Evolutionary conservation across 2,797 vertebrate species (phyloP), one percentile per base, ranked within the genome.

Genomic region (Sternotherus odoratus): DNA sequence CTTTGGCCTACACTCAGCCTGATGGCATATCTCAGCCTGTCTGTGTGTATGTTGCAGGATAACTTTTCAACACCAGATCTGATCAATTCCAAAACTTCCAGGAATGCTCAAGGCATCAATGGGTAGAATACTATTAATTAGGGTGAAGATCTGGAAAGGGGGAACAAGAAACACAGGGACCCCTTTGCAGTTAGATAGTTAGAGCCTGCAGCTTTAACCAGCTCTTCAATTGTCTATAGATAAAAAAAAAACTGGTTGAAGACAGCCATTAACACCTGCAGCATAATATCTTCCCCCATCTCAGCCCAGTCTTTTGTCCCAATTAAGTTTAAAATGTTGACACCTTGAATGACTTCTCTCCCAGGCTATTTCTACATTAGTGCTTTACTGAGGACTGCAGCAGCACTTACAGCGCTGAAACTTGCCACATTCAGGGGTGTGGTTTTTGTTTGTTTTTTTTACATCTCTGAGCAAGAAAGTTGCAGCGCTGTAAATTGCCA

Each of bases 121-220:
- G n/a, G n/a, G 19, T 19, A 66, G 63, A 36, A 36, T n/a, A 63
- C 60, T 63, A 36, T 66, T n/a, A 63, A 63, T 87, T 74, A 46
- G 82, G 53, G 39, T 57, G 50, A 92, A 84, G 87, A 85, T 83
- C 8, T 63, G 15, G 48, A 66, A 87, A 83, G 81, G 48, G 63
- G 81, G 2, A 36, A 66, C 9, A 23, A 6, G 19, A 28, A 23
- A 69, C 21, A 69, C 28, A 10, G 19, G 10, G 51, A 82, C 26
- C 84, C 23, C 50, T 83, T 86, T 91, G 49, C 39, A 51, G 17
- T 77, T 89, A 77, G 7, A 30, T 60, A 60, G 57, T 12, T 12
- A 75, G 15, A 86, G 12, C 50, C 6, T 8, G 46, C n/a, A 3
- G 9, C 69, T 4, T 72, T 86, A 56, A 91, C 8, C 9, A 79